Evolutionary conservation across 2,888 invertebrate genomes (phyloP), one percentile per base, ranked within the genome.

Genomic region (Acronicta aceris): DNA sequence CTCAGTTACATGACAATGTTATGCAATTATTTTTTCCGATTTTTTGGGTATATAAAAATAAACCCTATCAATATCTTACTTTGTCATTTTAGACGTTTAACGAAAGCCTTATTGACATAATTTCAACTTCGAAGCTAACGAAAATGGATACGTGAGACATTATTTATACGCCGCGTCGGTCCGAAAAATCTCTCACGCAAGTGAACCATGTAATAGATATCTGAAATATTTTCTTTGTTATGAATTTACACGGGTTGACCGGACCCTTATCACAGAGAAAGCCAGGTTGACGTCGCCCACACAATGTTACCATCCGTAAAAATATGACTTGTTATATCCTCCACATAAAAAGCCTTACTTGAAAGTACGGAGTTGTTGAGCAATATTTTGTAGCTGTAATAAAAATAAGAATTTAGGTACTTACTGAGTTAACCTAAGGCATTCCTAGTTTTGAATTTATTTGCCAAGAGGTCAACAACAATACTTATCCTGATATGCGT

Each of bases 251-350:
- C 53, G 73, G 76, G 74, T 78, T 76, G 74, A 71, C 66, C 70
- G 59, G 61, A 85, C 85, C 85, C 85, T 78, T 81, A 76, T 84
- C 85, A 85, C 41, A 59, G 59, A 59, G 59, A 76, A 81, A 82
- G 78, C 74, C 78, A 75, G 65, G 64, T 73, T 76, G 81, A 78
- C 81, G 56, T 76, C 65, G 65, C 50, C 56, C 38, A 50, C 16
- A 47, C 27, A 45, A 56, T 53, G 41, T 38, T 45, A 55, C 53
- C 49, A 56, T 59, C 42, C n/a, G 51, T 43, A 70, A 62, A 64
- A 74, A 59, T 57, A 51, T 65, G 40, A 48, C 56, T 52, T 60
- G 59, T 42, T 66, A 47, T 62, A 36, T 21, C 15, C 45, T 51
- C 27, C 30, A 48, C 17, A 15, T 25, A 40, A 13, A 56, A 67